Conservation (phyloP, 2,888 invertebrate species). For the Linyphia triangularis region DNA sequence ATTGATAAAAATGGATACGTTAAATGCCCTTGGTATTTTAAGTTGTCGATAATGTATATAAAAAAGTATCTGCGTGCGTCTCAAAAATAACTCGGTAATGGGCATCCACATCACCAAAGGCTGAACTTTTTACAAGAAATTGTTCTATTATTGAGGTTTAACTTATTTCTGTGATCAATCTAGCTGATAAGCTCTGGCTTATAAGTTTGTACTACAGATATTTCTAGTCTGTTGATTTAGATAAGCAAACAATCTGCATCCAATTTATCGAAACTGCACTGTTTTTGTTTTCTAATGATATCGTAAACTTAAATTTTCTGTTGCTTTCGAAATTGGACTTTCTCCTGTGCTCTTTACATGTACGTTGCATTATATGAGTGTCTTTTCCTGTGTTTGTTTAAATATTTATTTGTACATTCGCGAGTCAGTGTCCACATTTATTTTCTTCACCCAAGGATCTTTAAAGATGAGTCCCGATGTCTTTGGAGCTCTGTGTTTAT, state of each 20-base stretch:
- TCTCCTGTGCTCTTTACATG: neutral
- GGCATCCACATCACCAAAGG: no score
- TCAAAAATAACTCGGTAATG: no score
- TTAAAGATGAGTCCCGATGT: constrained; percentile 1
- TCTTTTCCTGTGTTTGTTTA: neutral
- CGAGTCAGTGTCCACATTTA: constrained; percentile 11
- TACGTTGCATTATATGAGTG: neutral
- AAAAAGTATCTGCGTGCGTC: no score
- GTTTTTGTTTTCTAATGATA: neutral
- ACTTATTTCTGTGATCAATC: neutral
- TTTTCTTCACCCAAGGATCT: constrained; percentile 7
- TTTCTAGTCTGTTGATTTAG: constrained; percentile 31
- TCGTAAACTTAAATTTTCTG: neutral
- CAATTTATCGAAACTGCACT: neutral
- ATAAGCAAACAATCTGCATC: constrained; percentile 4
- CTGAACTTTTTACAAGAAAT: no score
- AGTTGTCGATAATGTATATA: no score
- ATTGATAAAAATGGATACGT: no score
- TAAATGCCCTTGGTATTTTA: no score
- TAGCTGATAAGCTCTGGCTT: neutral
- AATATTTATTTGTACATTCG: constrained; percentile 40
- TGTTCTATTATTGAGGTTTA: neutral
- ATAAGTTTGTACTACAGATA: neutral
- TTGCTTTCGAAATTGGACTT: neutral
- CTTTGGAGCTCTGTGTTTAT: neutral